Conservation (phyloP, 2,797 vertebrate species). For the Cirrhinus mrigala region DNA sequence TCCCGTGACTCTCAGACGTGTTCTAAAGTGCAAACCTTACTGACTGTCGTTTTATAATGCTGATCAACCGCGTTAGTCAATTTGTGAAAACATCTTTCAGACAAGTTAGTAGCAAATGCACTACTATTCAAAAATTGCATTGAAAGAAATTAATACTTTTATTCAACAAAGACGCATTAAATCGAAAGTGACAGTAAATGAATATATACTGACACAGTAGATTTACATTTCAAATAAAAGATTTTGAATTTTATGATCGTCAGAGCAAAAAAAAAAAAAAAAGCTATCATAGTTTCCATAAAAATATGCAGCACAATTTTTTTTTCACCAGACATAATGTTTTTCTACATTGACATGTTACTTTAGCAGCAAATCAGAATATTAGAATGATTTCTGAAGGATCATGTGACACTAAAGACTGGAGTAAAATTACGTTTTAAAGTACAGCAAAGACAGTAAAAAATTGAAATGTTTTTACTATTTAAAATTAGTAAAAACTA, state of each 20-base stretch:
- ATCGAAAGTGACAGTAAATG: background rate
- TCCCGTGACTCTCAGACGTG: constrained; percentile 24
- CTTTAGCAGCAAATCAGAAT: background rate
- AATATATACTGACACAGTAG: background rate
- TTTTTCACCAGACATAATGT: background rate
- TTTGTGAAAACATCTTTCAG: background rate
- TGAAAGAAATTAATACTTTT: background rate
- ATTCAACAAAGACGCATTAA: background rate
- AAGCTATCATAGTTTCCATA: background rate
- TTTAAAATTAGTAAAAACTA: too few relatives aligned
- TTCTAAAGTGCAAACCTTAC: background rate
- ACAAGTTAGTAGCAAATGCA: background rate
- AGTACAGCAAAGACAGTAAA: background rate
- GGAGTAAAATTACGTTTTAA: background rate
- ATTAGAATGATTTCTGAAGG: background rate
- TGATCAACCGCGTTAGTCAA: background rate
- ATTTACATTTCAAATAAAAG: background rate
- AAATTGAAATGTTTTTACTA: too few relatives aligned
- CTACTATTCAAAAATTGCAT: background rate
- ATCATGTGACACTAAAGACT: background rate
- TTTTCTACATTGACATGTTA: background rate
- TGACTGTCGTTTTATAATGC: background rate
- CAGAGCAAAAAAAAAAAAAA: background rate
- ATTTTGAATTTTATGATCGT: background rate
- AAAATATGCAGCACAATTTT: background rate